Evolutionary conservation across 2,797 vertebrate species (phyloP).

Genomic region (Propithecus perrieri): DNA sequence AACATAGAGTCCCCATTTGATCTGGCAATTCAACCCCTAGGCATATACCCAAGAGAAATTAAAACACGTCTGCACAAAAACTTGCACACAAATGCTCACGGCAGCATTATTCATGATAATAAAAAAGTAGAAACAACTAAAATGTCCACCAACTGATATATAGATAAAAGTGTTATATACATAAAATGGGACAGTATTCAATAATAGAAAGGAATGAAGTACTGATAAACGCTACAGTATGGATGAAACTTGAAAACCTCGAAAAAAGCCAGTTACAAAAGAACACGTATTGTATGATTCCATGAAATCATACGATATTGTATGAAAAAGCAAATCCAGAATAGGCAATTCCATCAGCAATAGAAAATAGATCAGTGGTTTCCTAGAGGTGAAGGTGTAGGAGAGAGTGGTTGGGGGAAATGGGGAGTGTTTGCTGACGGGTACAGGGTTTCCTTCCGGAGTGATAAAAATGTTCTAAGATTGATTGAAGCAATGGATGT

Average conservation of each 20-base stretch:
- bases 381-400: neutral
- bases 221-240: neutral
- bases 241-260: neutral
- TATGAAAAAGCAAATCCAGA: neutral
- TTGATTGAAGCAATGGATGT: neutral
- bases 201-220: constrained; percentile 4
- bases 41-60: constrained; percentile 1
- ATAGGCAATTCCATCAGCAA: neutral
- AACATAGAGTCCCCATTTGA: neutral
- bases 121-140: neutral
- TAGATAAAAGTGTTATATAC: neutral
- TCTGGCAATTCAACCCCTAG: neutral
- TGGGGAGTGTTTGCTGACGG: neutral
- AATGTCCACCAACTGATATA: neutral
- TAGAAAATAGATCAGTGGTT: neutral
- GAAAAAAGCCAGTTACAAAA: neutral
- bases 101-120: neutral
- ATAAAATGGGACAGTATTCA: neutral
- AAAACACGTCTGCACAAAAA: neutral
- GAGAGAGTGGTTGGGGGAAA: neutral
- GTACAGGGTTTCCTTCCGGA: neutral
- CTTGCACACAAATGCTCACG: neutral
- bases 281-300: neutral
- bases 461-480: neutral
- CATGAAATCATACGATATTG: neutral